These are phyloP conservation scores for Rotaria magnacalcarata DNA, from an alignment of 2,888 invertebrate species.

Conservation along the genomic window DNA sequence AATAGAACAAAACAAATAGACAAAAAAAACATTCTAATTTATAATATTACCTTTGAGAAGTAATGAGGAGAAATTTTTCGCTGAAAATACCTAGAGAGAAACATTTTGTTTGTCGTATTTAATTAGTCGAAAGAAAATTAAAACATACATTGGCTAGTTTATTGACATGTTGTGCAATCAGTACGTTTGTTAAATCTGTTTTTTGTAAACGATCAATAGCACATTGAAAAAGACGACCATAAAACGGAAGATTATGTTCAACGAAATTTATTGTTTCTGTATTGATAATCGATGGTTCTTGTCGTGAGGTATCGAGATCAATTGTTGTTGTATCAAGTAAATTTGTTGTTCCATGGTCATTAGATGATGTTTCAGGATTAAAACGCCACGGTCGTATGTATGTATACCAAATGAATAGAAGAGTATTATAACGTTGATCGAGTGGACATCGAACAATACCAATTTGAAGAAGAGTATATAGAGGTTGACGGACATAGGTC, in stretches of 20 bases:
- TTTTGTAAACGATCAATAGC: slow-evolving; percentile 24
- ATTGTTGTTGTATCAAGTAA: not conserved
- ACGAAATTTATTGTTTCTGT: not conserved
- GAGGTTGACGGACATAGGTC: not conserved
- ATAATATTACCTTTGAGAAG: not conserved
- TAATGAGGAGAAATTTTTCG: not conserved
- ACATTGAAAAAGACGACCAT: slow-evolving; percentile 22
- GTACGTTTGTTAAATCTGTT: not conserved
- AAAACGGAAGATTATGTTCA: not conserved
- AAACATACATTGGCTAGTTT: not conserved
- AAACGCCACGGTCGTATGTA: slow-evolving; percentile 5
- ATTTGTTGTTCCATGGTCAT: not conserved
- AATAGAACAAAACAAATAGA: not conserved
- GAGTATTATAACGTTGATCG: slow-evolving; percentile 5
- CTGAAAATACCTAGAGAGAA: not conserved
- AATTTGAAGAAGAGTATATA: not conserved
- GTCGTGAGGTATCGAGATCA: not conserved
- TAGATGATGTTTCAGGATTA: not conserved
- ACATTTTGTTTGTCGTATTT: not conserved
- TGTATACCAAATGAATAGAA: not conserved
- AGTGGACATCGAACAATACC: slow-evolving; percentile 34
- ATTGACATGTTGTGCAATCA: not conserved
- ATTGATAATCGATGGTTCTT: not conserved
- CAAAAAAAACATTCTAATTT: no score
- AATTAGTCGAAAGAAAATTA: not conserved